Evolutionary conservation across 2,113 vertebrate genomes (phyloP).

Genomic region (Myodes glareolus): DNA sequence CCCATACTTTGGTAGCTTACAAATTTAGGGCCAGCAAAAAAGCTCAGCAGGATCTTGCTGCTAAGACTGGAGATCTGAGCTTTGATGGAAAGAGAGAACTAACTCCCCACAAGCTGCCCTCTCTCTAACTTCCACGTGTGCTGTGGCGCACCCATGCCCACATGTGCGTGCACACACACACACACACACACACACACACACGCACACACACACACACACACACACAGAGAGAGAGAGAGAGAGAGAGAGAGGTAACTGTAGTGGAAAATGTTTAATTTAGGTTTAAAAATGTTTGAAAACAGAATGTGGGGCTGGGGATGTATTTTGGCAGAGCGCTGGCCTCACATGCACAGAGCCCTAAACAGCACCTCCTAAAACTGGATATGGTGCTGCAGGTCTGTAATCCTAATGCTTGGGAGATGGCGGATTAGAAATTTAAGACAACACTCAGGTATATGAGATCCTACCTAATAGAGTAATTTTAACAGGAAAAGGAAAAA

Average conservation of each 20-base stretch:
- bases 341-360: background rate
- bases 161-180: rapidly evolving
- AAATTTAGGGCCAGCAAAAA: background rate
- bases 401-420: background rate
- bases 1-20: background rate
- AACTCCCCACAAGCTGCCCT: background rate
- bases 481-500: background rate
- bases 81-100: background rate
- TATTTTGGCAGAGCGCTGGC: background rate
- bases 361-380: background rate
- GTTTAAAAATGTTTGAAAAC: background rate
- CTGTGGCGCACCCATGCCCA: too few species aligned
- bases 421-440: background rate
- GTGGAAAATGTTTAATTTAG: background rate
- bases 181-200: background rate
- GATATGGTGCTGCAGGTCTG: too few species aligned
- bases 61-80: background rate
- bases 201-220: background rate
- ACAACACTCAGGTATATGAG: background rate
- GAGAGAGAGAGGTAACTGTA: background rate
- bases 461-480: background rate
- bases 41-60: background rate
- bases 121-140: background rate
- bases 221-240: too few species aligned
- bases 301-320: background rate